Evolutionary conservation across 2,888 invertebrate species (phyloP), one percentile per base, ranked within the genome.

Genomic region (Shargacucullia verbasci): DNA sequence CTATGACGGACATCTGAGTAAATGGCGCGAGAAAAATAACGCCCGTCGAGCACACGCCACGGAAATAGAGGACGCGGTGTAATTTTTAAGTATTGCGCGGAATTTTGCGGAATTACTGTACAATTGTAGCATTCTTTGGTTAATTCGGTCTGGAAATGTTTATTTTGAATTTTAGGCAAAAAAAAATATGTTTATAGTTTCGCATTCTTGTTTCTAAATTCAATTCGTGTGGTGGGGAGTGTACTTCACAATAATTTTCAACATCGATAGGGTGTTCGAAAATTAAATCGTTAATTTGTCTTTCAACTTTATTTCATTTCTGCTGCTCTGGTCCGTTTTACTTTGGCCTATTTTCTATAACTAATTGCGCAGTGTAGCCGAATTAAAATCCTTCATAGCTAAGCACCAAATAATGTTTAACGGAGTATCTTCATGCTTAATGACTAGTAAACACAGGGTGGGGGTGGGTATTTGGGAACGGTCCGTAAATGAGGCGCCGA

Each of bases 1-100:
- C 88, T 87, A 90, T 91, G 91, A 91, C 85, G 88, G 85, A 89
- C 89, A 82, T 81, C 83, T 70, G 85, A 82, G 89, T 90, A 91
- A 93, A 93, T 93, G 92, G 91, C 76, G 86, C 89, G 93, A 84
- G 86, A 88, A 90, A 89, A 89, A 89, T 89, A 84, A 84, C 86
- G 81, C 85, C 71, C 76, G 83, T 81, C 83, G 82, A 62, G 74
- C 69, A 82, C 85, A 83, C 73, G 70, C 69, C 73, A 75, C 80
- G 82, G 84, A 86, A 85, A 85, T 87, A 82, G 83, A 84, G 81
- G 76, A 70, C 59, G 71, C 62, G 60, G 52, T 38, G 74, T 70
- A 70, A 65, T 75, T 67, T 66, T 75, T 65, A 71, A 76, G 69
- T 73, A 64, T 68, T 60, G 64, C 45, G 53, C 63, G 76, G 67